Conservation (phyloP, 2,113 vertebrate genomes). For the Nycticorax nycticorax region DNA sequence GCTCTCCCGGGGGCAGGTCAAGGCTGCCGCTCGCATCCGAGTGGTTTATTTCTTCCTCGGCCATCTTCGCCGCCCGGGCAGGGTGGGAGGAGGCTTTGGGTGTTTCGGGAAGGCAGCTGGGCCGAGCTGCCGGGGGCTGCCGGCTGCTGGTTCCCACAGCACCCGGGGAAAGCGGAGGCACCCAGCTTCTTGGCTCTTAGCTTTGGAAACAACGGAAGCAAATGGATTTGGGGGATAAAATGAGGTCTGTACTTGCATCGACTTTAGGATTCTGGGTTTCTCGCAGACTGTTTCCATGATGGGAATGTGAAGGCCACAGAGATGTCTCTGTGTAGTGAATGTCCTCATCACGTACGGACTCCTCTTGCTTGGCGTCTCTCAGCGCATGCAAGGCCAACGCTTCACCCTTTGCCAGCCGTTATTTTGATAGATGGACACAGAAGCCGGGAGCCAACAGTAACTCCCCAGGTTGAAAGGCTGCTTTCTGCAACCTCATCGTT, state of each 20-base stretch:
- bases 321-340: fast-evolving
- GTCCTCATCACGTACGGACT: neutral
- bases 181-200: neutral
- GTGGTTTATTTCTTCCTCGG: neutral
- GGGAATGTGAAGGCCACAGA: neutral
- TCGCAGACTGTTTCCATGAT: neutral
- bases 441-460: neutral
- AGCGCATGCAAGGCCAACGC: neutral
- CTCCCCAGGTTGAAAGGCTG: neutral
- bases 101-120: neutral
- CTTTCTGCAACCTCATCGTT: neutral
- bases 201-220: neutral
- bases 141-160: neutral
- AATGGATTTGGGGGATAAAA: neutral
- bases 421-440: neutral
- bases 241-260: neutral
- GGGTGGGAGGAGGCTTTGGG: neutral
- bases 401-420: neutral
- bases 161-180: neutral
- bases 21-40: fast-evolving
- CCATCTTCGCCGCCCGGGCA: fast-evolving
- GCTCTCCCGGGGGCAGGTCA: neutral
- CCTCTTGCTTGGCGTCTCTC: neutral
- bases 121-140: neutral
- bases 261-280: neutral